A percentile compares a stretch with the other conserved stretches of the same genome.
phyloP scores from a whole-genome alignment of 2,888 invertebrate species.

The Scaptomyza caliginosa region DNA sequence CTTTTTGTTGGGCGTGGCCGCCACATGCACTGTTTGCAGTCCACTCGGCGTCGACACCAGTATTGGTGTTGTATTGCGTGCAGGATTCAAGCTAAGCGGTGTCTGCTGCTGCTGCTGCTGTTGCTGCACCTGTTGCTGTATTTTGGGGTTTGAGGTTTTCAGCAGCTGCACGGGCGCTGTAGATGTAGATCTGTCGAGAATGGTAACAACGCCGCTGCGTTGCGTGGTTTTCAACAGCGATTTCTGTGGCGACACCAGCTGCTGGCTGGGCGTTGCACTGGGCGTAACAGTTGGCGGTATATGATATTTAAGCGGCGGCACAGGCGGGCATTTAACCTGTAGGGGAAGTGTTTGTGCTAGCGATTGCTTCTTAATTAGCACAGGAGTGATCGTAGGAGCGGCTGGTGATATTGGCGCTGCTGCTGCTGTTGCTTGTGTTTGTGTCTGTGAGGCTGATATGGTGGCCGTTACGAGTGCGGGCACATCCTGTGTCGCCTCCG shows the following conservation, averaged over 20 bases:
- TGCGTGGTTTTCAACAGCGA: constrained; percentile 70
- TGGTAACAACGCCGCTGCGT: constrained; percentile 47
- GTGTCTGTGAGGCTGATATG: constrained; percentile 34
- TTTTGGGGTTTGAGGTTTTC: constrained; percentile 33
- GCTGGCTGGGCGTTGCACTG: constrained; percentile 17
- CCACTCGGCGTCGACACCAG: constrained; percentile 82
- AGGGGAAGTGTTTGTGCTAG: constrained; percentile 35
- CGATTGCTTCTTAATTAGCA: constrained; percentile 49
- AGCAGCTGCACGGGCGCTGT: constrained; percentile 27
- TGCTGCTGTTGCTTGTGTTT: constrained; percentile 5
- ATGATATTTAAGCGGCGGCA: constrained; percentile 80
- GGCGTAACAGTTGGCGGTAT: constrained; percentile 55
- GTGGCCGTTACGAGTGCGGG: constrained; percentile 79
- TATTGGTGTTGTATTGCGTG: constrained; percentile 77
- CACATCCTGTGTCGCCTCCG: constrained; percentile 37
- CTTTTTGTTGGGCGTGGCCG: constrained; percentile 73
- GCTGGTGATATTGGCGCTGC: constrained; percentile 15
- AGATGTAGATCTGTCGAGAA: constrained; percentile 40
- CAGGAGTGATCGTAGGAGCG: constrained; percentile 7
- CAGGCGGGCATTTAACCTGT: constrained; percentile 73
- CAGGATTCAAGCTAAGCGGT: constrained; percentile 32
- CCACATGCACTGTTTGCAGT: constrained; percentile 83
- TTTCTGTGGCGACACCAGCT: constrained; percentile 57
- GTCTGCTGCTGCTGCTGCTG: constrained; percentile 16
- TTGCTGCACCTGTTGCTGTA: constrained; percentile 17